A percentile compares a stretch with the other conserved stretches of the same genome.
Conservation (phyloP, 2,888 invertebrate genomes). For the Seira ritae region DNA sequence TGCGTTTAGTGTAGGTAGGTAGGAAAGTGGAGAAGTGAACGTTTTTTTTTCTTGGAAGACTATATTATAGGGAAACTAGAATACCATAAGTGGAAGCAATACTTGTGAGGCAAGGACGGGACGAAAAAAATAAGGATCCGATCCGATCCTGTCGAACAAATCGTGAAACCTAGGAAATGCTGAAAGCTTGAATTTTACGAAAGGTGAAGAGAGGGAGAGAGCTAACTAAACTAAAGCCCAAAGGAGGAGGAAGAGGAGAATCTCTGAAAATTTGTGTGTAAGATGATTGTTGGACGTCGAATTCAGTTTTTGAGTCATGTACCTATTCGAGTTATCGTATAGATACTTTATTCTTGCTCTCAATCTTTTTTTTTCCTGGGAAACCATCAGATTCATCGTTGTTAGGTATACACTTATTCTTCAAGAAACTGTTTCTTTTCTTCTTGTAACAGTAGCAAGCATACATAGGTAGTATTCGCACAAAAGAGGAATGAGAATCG, state of each 20-base stretch:
- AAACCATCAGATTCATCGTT: too few relatives aligned
- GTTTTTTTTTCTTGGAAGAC: neutral
- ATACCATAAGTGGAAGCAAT: too few relatives aligned
- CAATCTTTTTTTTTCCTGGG: neutral
- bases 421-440: too few relatives aligned
- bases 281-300: slow-evolving; percentile 12
- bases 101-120: neutral
- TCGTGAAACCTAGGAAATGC: neutral
- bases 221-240: slow-evolving; percentile 20
- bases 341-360: neutral
- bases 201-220: neutral
- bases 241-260: neutral
- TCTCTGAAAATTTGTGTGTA: slow-evolving; percentile 20
- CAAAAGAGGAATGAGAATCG: slow-evolving; percentile 1
- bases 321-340: neutral
- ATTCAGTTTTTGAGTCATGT: slow-evolving; percentile 19
- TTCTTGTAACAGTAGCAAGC: neutral
- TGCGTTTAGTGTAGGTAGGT: neutral
- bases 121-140: neutral
- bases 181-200: slow-evolving; percentile 5
- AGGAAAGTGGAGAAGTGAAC: neutral
- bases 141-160: neutral
- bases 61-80: too few relatives aligned
- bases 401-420: too few relatives aligned
- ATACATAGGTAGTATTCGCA: neutral